Evolutionary conservation across 1,140 invertebrate species (phyloP), one percentile per base, ranked within the genome.

Genomic region (Aphelenchoides avenae): DNA sequence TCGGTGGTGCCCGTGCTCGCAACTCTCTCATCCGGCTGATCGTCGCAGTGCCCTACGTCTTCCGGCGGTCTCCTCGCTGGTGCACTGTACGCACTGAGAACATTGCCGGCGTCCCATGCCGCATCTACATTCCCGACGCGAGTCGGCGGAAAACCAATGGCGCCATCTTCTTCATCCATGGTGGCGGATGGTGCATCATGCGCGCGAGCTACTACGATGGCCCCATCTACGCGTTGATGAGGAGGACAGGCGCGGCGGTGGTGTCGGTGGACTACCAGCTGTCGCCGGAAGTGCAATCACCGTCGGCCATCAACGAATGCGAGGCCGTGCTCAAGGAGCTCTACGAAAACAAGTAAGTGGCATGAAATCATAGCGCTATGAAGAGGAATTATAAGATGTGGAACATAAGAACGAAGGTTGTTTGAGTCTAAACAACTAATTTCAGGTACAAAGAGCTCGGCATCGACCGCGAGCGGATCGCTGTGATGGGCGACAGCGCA

Each of bases 261-360:
- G 34, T 76, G 40, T 73, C 73, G 2, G 68, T 73, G 44, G 70
- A 73, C 43, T 73, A 73, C 37, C 43, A 61, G 11, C 70, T 73
- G n/a, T 71, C 71, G 9, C 71, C 71, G 6, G 70, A 73, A 42
- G 66, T 60, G 13, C 57, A 58, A 39, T 73, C 64, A 42, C 73
- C 73, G n/a, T 47, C 60, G 9, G 73, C 71, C 7, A 43, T 76
- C n/a, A 29, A 57, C 7, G 62, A 73, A 58, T 73, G 71, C 47
- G 57, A 76, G 39, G 30, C 30, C 11, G 72, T 73, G 6, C 50
- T 76, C 3, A 44, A 56, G 15, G 64, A 58, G 44, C 40, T 73
- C 26, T 54, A 70, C 41, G 49, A 64, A 11, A 57, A 56, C 44
- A 67, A 68, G 64, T 71, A 43, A 65, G 37, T 5, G 24, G 34